Conservation (phyloP, 35 echinoderm and acorn worm genomes). For the Apostichopus parvimensis region DNA sequence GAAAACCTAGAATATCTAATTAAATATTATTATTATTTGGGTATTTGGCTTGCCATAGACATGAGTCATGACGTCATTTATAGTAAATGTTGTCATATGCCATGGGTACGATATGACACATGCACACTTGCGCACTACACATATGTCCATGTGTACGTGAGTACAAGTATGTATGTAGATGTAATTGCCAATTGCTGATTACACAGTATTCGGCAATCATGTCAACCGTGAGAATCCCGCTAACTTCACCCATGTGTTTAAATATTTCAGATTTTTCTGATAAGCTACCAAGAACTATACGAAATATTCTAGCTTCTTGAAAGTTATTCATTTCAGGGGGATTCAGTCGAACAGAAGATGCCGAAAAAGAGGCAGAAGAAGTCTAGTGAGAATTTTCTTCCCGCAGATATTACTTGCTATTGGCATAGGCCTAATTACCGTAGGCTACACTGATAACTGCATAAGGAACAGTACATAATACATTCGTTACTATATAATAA, state of each 20-base stretch:
- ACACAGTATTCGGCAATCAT: conserved; percentile 49
- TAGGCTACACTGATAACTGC: not conserved
- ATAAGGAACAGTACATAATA: too few relatives aligned
- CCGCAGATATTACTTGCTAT: not conserved
- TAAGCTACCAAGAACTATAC: conserved; percentile 59
- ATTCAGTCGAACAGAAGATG: not conserved
- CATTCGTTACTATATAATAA: too few relatives aligned
- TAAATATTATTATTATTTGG: too few relatives aligned
- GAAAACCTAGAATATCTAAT: too few relatives aligned
- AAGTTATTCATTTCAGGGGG: conserved; percentile 35
- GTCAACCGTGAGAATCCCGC: conserved; percentile 47
- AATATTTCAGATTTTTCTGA: conserved; percentile 54
- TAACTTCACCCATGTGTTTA: conserved; percentile 38
- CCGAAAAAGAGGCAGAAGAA: conserved; percentile 54
- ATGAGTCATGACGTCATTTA: not conserved
- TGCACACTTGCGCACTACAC: not conserved
- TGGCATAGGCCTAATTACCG: not conserved
- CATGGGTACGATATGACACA: not conserved
- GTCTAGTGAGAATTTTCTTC: conserved; percentile 36
- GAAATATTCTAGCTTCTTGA: conserved; percentile 56
- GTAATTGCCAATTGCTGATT: not conserved
- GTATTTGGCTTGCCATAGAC: too few relatives aligned
- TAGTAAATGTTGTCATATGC: not conserved
- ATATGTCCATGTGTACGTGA: not conserved
- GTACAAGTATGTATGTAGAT: not conserved